Evolutionary conservation across 2,113 vertebrate species (phyloP).

Genomic region (Megaceryle torquata): DNA sequence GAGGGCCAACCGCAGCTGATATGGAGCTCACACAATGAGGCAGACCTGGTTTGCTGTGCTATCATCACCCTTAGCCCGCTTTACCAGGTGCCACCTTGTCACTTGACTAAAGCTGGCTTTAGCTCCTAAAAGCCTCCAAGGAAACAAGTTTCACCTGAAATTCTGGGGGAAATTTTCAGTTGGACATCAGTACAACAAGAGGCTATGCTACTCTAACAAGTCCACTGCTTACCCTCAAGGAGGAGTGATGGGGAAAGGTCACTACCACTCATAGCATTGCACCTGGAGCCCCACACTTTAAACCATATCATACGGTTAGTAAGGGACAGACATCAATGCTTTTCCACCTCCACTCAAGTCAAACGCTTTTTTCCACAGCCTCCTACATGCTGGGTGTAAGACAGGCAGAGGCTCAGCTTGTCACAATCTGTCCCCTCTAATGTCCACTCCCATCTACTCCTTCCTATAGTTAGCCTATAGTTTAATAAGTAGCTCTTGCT

Average conservation of each 20-base stretch:
- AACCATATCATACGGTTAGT: not conserved
- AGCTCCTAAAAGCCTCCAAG: not conserved
- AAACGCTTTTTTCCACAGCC: not conserved
- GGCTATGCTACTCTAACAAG: not conserved
- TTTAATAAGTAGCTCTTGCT: conserved; percentile 36
- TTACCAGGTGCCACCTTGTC: not conserved
- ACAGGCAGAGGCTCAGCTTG: not conserved
- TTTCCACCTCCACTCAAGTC: not conserved
- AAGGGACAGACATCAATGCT: not conserved
- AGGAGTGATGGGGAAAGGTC: not conserved
- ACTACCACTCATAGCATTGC: not conserved
- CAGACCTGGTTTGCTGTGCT: not conserved
- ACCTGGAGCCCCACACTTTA: not conserved
- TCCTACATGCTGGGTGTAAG: not conserved
- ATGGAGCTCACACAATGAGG: not conserved
- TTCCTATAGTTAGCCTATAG: conserved; percentile 3
- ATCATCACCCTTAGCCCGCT: rapidly evolving
- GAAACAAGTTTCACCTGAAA: not conserved
- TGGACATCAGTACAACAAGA: not conserved
- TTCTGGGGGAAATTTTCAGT: not conserved
- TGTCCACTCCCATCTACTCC: not conserved
- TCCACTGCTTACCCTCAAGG: not conserved
- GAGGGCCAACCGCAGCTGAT: not conserved
- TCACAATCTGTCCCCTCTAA: not conserved
- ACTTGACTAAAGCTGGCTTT: not conserved